These are phyloP conservation scores for Caenorhabditis remanei DNA, from an alignment of 1,140 invertebrate species.

Conservation along the genomic window DNA sequence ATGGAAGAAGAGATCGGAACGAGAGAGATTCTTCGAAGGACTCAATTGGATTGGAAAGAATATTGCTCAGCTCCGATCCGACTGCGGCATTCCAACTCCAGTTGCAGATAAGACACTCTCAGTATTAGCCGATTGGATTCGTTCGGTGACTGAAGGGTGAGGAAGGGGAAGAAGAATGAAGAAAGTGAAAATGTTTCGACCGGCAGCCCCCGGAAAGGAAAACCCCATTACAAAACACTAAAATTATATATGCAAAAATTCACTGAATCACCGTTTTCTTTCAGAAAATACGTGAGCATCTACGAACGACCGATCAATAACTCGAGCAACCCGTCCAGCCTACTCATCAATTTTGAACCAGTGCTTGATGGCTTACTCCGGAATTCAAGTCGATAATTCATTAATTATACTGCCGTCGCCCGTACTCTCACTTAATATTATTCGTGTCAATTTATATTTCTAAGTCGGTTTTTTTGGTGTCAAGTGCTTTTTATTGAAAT, in stretches of 20 bases:
- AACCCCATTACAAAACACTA: not conserved
- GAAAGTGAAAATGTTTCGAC: not conserved
- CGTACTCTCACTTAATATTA: not conserved
- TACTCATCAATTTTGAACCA: slow-evolving; percentile 7
- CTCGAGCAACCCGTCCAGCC: not conserved
- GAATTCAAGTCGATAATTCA: not conserved
- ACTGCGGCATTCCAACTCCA: slow-evolving; percentile 66
- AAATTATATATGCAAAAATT: not conserved
- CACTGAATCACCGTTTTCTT: not conserved
- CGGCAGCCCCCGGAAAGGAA: not conserved
- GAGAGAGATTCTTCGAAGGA: slow-evolving; percentile 61
- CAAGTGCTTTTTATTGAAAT: too few relatives aligned
- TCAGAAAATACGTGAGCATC: slow-evolving; percentile 51
- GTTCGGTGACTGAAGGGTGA: slow-evolving; percentile 64
- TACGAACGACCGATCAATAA: slow-evolving; percentile 65
- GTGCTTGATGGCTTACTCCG: not conserved
- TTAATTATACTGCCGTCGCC: not conserved
- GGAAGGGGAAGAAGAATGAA: slow-evolving; percentile 40
- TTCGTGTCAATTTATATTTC: not conserved
- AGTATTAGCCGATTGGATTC: slow-evolving; percentile 59
- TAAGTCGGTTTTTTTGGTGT: not conserved
- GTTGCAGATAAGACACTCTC: slow-evolving; percentile 43
- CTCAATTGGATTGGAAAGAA: slow-evolving; percentile 61
- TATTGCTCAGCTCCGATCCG: slow-evolving; percentile 69
- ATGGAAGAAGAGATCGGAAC: slow-evolving; percentile 40